A percentile compares a stretch with the other conserved stretches of the same genome.
phyloP scores from a whole-genome alignment of 2,113 vertebrate genomes.

The Spilogale gracilis region DNA sequence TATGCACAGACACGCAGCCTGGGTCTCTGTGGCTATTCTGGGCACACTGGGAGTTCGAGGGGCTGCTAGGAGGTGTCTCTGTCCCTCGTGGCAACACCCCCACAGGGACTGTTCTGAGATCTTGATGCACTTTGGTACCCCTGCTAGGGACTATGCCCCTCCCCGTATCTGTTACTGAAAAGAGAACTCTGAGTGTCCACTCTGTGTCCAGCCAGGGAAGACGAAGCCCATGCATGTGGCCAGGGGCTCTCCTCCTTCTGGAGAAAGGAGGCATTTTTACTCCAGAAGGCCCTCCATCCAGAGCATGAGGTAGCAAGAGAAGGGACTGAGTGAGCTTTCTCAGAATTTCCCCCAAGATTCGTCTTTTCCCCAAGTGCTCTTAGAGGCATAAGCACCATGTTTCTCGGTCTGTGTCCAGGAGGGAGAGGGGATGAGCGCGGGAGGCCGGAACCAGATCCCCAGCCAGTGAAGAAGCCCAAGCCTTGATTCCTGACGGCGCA shows the following conservation, averaged over 20 bases:
- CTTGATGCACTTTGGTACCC: background rate
- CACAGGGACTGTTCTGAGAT: no score
- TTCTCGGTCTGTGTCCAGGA: background rate
- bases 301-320: no score
- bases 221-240: background rate
- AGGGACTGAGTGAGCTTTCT: background rate
- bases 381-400: background rate
- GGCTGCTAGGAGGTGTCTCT: background rate
- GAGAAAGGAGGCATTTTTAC: background rate
- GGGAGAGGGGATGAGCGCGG: rapidly evolving
- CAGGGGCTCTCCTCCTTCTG: background rate
- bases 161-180: background rate
- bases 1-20: background rate
- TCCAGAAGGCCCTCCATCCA: background rate
- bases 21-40: no score
- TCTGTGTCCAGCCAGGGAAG: background rate
- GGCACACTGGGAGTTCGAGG: rapidly evolving
- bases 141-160: background rate
- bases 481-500: background rate
- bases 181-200: background rate
- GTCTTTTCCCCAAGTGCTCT: background rate
- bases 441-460: background rate
- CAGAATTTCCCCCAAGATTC: background rate
- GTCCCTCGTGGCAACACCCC: background rate
- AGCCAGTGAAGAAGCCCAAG: background rate